Conservation (phyloP, 2,113 vertebrate species). For the Castor canadensis region DNA sequence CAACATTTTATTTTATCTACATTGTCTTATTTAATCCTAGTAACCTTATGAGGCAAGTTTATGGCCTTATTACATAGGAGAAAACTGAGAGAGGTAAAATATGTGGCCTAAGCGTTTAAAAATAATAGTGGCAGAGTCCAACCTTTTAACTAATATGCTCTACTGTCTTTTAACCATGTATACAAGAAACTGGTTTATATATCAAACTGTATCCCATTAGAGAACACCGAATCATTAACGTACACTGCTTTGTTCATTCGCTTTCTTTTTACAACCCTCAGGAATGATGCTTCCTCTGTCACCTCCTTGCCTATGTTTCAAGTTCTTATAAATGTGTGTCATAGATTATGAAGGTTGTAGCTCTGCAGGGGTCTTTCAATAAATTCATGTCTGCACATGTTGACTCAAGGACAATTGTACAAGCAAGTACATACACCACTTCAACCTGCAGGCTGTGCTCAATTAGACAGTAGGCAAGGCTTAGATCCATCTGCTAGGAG, state of each 20-base stretch:
- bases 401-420: conserved; percentile 62
- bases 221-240: neutral
- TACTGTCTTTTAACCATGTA: conserved; percentile 17
- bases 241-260: conserved; percentile 29
- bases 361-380: conserved; percentile 46
- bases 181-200: conserved; percentile 4
- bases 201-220: neutral
- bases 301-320: conserved; percentile 12
- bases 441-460: conserved; percentile 34
- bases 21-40: conserved; percentile 56
- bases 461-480: conserved; percentile 53
- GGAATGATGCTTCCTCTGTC: neutral
- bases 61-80: neutral
- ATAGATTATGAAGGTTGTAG: neutral
- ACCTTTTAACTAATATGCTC: neutral
- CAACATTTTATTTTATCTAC: neutral
- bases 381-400: conserved; percentile 56
- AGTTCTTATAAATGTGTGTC: conserved; percentile 32
- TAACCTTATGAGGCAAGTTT: neutral
- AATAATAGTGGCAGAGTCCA: conserved; percentile 28
- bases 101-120: neutral
- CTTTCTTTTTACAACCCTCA: neutral
- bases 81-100: conserved; percentile 51
- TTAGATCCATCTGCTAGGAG: conserved; percentile 42
- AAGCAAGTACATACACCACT: conserved; percentile 50